Evolutionary conservation across 1,140 invertebrate genomes (phyloP).

Genomic region (Pogonognathellus flavescens): DNA sequence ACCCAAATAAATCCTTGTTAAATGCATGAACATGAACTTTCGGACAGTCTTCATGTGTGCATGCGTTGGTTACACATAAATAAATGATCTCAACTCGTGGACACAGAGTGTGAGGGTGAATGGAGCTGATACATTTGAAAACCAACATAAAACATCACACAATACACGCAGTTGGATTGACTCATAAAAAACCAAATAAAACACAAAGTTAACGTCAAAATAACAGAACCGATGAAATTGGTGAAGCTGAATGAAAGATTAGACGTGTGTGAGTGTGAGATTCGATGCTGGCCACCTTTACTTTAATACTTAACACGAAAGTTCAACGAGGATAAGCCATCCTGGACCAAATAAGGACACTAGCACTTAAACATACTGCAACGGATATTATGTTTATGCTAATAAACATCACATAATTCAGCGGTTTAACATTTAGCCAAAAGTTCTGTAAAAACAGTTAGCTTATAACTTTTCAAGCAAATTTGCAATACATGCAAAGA

Average conservation of each 20-base stretch:
- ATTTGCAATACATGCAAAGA: not conserved
- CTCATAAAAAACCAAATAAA: not conserved
- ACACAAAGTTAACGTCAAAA: not conserved
- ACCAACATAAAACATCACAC: not conserved
- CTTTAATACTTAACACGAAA: slow-evolving; percentile 13
- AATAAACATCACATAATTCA: slow-evolving; percentile 17
- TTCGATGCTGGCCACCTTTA: no score
- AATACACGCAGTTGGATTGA: not conserved
- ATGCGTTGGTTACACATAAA: not conserved
- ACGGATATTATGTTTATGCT: slow-evolving; percentile 32
- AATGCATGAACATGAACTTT: slow-evolving; percentile 36
- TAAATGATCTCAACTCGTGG: not conserved
- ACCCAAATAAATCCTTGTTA: slow-evolving; percentile 31
- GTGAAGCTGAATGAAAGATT: no score
- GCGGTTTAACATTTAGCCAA: not conserved
- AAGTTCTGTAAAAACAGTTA: slow-evolving; percentile 11
- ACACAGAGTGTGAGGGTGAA: not conserved
- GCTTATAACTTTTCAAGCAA: not conserved
- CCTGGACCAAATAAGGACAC: slow-evolving; percentile 4
- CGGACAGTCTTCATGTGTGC: slow-evolving; percentile 17
- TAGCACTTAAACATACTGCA: slow-evolving; percentile 16
- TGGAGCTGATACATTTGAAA: not conserved
- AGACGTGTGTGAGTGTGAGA: no score
- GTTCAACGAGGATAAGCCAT: slow-evolving; percentile 22
- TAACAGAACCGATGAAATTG: not conserved